These are phyloP conservation scores for Arothron firmamentum DNA, from an alignment of 2,113 vertebrate genomes.

Conservation along the genomic window DNA sequence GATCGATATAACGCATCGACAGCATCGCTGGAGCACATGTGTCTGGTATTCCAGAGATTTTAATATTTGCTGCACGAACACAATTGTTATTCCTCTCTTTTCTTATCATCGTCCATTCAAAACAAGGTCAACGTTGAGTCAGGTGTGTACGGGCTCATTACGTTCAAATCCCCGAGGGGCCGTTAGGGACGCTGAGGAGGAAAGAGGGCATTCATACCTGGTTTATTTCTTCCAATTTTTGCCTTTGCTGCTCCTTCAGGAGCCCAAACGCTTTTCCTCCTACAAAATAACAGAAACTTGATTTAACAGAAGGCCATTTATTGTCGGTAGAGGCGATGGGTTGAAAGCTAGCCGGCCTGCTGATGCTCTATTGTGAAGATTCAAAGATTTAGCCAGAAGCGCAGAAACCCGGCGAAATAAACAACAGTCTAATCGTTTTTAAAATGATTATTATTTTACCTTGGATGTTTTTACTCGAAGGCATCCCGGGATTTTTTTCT, in stretches of 20 bases:
- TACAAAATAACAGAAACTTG: constrained; percentile 51
- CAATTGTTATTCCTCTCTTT: not conserved
- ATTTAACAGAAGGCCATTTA: not conserved
- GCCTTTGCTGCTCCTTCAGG: constrained; percentile 83
- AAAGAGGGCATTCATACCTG: constrained; percentile 68
- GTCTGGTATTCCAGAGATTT: not conserved
- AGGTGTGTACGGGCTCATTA: constrained; percentile 33
- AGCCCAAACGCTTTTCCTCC: constrained; percentile 85
- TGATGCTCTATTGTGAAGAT: constrained; percentile 51
- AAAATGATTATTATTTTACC: constrained; percentile 44
- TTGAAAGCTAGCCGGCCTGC: constrained; percentile 15
- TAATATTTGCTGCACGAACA: not conserved
- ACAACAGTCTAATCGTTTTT: not conserved
- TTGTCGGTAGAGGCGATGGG: not conserved
- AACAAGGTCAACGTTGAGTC: constrained; percentile 48
- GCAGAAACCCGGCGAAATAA: not conserved
- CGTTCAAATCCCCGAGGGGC: constrained; percentile 18
- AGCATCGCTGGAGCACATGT: not conserved
- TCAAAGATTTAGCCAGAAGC: constrained; percentile 25
- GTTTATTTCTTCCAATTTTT: constrained; percentile 85
- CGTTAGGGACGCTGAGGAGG: not conserved
- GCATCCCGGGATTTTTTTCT: constrained; percentile 56
- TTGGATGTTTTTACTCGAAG: constrained; percentile 66
- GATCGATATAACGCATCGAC: constrained; percentile 30
- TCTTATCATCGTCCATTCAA: constrained; percentile 7